Percentiles rank a stretch among this genome's conserved stretches.
Evolutionary conservation across 2,888 invertebrate species (phyloP).

Genomic region (Baronia brevicornis): DNA sequence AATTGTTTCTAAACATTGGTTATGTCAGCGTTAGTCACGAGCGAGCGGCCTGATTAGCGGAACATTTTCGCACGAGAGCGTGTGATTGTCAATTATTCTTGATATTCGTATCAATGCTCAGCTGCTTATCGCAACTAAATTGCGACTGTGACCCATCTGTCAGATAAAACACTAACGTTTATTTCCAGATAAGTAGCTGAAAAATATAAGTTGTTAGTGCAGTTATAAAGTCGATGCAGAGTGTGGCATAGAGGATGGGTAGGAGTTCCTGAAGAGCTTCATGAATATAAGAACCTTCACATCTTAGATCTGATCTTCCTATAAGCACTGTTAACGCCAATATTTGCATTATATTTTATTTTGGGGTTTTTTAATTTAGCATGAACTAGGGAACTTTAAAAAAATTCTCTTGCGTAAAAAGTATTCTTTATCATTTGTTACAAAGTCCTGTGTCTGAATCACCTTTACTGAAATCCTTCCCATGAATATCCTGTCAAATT

Average conservation of each 20-base stretch:
- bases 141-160: constrained; percentile 54
- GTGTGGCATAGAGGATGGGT: constrained; percentile 18
- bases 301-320: no score
- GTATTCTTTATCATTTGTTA: no score
- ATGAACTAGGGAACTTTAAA: no score
- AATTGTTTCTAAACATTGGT: no score
- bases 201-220: constrained; percentile 34
- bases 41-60: constrained; percentile 44
- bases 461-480: no score
- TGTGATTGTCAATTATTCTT: constrained; percentile 26
- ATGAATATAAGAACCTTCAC: no score
- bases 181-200: constrained; percentile 45
- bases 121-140: constrained; percentile 45
- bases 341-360: no score
- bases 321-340: no score
- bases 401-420: no score
- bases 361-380: no score
- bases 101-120: constrained; percentile 33
- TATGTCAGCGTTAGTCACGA: constrained; percentile 30
- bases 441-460: no score
- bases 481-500: no score
- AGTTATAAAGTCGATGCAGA: constrained; percentile 23
- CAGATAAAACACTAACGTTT: constrained; percentile 39
- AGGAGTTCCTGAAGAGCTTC: constrained; percentile 5
- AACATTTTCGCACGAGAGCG: constrained; percentile 39